Conservation (phyloP, 2,113 vertebrate genomes). For the Martes martes region DNA sequence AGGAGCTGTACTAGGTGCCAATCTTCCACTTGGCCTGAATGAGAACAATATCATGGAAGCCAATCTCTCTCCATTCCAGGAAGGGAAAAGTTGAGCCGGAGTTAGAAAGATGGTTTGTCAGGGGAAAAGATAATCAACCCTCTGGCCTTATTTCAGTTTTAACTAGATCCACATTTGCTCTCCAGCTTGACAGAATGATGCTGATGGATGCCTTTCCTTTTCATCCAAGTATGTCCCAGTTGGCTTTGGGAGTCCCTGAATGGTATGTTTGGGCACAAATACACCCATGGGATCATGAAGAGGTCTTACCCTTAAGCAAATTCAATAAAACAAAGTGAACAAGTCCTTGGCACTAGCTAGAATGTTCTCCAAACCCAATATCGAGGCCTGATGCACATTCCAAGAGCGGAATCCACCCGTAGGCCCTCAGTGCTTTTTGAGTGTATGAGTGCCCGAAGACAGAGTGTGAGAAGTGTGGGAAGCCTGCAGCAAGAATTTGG, state of each 20-base stretch:
- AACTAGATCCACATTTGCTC: constrained; percentile 13
- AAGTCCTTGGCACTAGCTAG: background rate
- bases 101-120: background rate
- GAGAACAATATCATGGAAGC: background rate
- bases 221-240: background rate
- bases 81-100: background rate
- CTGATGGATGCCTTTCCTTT: constrained; percentile 17
- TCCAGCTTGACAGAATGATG: background rate
- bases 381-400: background rate
- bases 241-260: constrained; percentile 8
- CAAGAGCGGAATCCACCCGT: background rate
- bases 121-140: background rate
- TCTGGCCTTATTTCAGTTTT: background rate
- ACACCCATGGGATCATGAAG: background rate
- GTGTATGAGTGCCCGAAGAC: background rate
- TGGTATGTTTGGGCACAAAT: background rate
- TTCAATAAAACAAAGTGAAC: constrained; percentile 18
- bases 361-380: background rate
- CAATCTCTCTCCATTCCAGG: background rate
- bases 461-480: background rate
- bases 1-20: background rate
- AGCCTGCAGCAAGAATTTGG: background rate
- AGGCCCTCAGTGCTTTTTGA: background rate
- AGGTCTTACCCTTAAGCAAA: constrained; percentile 8
- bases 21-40: background rate